Evolutionary conservation across 1,140 invertebrate genomes (phyloP).

Genomic region (Parapsyche elsis): DNA sequence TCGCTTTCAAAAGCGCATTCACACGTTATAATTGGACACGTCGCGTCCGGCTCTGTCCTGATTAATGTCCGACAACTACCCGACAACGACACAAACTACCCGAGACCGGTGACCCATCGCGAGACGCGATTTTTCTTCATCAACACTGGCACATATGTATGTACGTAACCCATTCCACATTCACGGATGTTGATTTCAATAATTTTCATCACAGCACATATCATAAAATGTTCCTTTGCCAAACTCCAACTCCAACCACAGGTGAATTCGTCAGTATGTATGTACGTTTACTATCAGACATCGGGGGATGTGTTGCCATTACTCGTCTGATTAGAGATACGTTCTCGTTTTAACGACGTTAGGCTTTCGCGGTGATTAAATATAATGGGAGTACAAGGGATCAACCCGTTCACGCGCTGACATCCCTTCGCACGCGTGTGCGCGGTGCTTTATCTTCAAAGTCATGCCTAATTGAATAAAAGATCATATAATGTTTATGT

Average conservation of each 20-base stretch:
- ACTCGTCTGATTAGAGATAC: slow-evolving; percentile 11
- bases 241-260: no score
- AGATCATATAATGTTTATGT: slow-evolving; percentile 31
- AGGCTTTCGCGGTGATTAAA: slow-evolving; percentile 30
- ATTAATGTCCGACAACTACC: background rate
- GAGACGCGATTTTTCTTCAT: slow-evolving; percentile 13
- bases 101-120: background rate
- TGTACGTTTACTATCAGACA: background rate
- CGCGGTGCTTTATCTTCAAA: slow-evolving; percentile 3
- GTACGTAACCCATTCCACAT: background rate
- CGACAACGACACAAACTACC: background rate
- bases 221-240: no score
- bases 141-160: background rate
- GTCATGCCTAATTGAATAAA: slow-evolving; percentile 34
- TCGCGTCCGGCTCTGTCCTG: slow-evolving; percentile 6
- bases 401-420: background rate
- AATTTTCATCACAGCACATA: no score
- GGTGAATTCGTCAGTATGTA: background rate
- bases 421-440: background rate
- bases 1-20: background rate
- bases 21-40: slow-evolving; percentile 23
- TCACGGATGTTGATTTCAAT: background rate
- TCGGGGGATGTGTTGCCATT: background rate
- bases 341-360: slow-evolving; percentile 12
- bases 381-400: slow-evolving; percentile 21